Evolutionary conservation across 2,113 vertebrate species (phyloP).

Genomic region (Notechis scutatus): DNA sequence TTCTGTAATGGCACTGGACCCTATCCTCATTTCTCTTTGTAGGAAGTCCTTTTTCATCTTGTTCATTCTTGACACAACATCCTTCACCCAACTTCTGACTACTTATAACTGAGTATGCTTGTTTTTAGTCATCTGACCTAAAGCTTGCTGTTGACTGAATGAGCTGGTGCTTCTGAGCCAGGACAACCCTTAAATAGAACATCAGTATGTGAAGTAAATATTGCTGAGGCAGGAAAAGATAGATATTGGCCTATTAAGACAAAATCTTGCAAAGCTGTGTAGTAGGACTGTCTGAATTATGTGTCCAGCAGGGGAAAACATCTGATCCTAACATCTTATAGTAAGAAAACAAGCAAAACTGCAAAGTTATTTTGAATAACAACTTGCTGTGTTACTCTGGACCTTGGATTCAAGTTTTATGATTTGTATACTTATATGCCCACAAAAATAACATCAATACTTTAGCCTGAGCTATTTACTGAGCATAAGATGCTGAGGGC

Average conservation of each 20-base stretch:
- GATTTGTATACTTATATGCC: neutral
- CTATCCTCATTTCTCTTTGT: neutral
- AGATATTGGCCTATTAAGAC: neutral
- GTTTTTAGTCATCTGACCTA: neutral
- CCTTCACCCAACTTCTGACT: neutral
- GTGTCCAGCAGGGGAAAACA: neutral
- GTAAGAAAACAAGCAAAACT: neutral
- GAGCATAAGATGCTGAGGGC: neutral
- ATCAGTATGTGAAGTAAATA: neutral
- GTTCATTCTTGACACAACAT: neutral
- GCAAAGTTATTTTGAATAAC: neutral
- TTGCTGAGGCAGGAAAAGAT: neutral
- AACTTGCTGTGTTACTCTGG: neutral
- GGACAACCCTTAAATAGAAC: neutral
- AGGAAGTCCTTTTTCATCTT: neutral
- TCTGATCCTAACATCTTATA: neutral
- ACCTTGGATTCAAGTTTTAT: neutral
- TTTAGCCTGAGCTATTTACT: neutral
- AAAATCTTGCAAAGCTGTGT: neutral
- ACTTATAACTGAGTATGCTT: neutral
- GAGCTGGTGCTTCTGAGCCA: neutral
- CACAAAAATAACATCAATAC: neutral
- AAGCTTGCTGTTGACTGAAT: neutral
- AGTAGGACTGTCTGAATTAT: neutral
- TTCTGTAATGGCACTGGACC: neutral